These are phyloP conservation scores for Poecilia gillii DNA, from an alignment of 2,797 vertebrate species.

Conservation along the genomic window DNA sequence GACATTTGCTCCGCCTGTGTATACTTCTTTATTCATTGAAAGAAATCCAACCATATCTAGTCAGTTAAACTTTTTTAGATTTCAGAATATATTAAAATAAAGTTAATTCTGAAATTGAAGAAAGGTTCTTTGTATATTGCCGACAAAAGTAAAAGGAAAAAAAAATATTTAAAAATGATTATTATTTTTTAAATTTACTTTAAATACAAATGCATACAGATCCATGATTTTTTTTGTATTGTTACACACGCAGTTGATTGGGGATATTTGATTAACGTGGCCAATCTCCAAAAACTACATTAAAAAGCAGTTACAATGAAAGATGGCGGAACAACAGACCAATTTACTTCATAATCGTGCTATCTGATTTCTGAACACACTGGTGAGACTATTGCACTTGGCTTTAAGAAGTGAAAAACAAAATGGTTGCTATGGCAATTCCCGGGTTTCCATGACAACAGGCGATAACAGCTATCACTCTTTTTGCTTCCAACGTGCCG, in stretches of 20 bases:
- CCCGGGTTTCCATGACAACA: neutral
- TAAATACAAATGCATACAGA: neutral
- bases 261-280: neutral
- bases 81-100: neutral
- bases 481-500: neutral
- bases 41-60: neutral
- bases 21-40: neutral
- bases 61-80: neutral
- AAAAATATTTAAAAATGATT: neutral
- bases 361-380: neutral
- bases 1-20: neutral
- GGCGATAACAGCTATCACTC: neutral
- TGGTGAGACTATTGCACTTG: neutral
- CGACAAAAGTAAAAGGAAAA: neutral
- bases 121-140: neutral
- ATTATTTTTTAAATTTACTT: neutral
- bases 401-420: neutral
- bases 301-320: neutral
- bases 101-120: neutral
- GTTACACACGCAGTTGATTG: neutral
- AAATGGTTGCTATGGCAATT: neutral
- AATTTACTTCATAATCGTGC: neutral
- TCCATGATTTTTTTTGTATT: neutral
- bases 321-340: neutral
- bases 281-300: neutral